phyloP scores from a whole-genome alignment of 2,888 invertebrate genomes.

The Synanthedon vespiformis region DNA sequence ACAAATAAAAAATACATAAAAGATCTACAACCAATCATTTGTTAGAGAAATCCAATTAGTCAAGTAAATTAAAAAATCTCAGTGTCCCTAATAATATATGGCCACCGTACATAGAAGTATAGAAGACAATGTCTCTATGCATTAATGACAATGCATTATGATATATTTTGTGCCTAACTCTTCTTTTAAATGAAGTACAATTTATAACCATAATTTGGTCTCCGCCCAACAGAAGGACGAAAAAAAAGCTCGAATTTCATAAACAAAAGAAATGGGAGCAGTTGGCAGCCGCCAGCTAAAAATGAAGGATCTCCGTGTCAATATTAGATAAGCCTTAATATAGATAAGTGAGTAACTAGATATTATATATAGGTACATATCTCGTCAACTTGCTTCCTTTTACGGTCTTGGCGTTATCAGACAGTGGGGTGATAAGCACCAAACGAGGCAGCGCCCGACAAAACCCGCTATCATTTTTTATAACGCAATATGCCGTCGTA shows the following conservation, averaged over 20 bases:
- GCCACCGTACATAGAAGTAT: too few species aligned
- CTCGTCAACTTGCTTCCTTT: slow-evolving; percentile 40
- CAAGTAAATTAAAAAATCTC: too few species aligned
- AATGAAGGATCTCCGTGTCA: slow-evolving; percentile 35
- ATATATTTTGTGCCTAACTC: too few species aligned
- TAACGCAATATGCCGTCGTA: slow-evolving; percentile 49
- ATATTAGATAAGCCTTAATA: slow-evolving; percentile 41
- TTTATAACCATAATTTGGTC: too few species aligned
- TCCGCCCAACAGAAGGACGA: background rate
- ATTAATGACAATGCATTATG: too few species aligned
- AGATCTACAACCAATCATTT: too few species aligned
- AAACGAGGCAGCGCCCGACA: slow-evolving; percentile 40
- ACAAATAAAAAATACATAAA: too few species aligned
- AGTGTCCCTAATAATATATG: too few species aligned
- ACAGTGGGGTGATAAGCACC: slow-evolving; percentile 35
- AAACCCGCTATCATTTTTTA: slow-evolving; percentile 51
- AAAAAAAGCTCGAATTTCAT: slow-evolving; percentile 6
- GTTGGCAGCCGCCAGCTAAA: slow-evolving; percentile 19
- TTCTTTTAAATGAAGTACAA: too few species aligned
- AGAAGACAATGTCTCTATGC: too few species aligned
- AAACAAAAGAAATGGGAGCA: slow-evolving; percentile 25
- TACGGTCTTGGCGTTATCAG: slow-evolving; percentile 40
- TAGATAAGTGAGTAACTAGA: background rate
- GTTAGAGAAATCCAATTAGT: too few species aligned
- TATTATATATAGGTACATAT: slow-evolving; percentile 14